These are phyloP conservation scores for Butorides virescens DNA, from an alignment of 2,113 vertebrate genomes.

Conservation along the genomic window DNA sequence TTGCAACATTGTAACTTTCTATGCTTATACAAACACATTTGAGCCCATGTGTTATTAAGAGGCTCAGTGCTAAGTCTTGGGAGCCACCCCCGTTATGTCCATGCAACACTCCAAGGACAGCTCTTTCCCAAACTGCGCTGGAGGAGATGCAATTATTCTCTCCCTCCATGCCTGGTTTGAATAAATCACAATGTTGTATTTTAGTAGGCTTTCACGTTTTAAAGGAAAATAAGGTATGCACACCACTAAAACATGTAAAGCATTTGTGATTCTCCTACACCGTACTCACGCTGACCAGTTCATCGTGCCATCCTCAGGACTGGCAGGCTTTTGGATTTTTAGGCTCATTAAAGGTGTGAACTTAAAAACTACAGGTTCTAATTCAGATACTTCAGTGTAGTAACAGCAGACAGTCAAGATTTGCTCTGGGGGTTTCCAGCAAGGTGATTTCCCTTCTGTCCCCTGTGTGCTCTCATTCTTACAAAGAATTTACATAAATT, in stretches of 20 bases:
- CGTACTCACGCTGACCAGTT: not conserved
- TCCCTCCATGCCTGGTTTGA: not conserved
- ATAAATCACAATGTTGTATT: not conserved
- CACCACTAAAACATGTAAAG: not conserved
- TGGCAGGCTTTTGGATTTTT: not conserved
- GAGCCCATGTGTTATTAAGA: not conserved
- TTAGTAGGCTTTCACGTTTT: not conserved
- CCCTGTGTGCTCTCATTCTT: constrained; percentile 68
- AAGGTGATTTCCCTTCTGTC: constrained; percentile 74
- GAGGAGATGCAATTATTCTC: not conserved
- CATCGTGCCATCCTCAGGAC: not conserved
- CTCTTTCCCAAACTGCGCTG: not conserved
- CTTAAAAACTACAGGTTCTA: not conserved
- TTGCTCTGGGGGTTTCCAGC: constrained; percentile 71
- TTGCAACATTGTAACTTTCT: not conserved
- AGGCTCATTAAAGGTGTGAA: not conserved
- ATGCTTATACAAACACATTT: not conserved
- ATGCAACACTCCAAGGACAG: not conserved
- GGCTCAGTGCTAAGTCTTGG: not conserved
- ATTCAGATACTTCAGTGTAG: constrained; percentile 8
- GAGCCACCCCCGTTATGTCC: rapidly evolving
- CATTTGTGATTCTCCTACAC: not conserved
- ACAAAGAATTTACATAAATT: constrained; percentile 75
- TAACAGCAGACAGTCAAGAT: not conserved
- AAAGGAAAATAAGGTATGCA: not conserved